Conservation (phyloP, 2,113 vertebrate species). For the Corythaeola cristata region DNA sequence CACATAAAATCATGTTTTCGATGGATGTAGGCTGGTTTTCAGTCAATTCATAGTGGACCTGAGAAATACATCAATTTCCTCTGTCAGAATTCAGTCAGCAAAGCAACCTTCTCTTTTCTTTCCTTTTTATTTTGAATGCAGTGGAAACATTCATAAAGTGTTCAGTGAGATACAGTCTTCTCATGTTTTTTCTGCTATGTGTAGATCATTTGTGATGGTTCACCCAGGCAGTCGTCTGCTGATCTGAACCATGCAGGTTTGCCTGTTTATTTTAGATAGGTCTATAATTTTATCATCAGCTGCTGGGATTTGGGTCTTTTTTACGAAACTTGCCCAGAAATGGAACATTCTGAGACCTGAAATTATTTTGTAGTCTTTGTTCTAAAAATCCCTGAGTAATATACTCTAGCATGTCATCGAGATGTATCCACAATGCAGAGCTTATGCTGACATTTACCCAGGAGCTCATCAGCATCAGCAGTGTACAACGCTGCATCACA, state of each 20-base stretch:
- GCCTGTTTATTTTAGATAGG: neutral
- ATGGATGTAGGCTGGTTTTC: neutral
- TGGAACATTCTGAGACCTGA: neutral
- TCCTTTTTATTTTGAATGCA: neutral
- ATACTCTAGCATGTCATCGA: neutral
- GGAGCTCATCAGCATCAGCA: neutral
- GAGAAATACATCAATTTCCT: neutral
- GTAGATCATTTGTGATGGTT: neutral
- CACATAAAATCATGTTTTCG: fast-evolving
- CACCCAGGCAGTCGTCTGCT: neutral
- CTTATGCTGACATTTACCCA: neutral
- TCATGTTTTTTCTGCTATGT: neutral
- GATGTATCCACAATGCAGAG: neutral
- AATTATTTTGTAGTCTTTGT: neutral
- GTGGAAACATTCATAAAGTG: neutral
- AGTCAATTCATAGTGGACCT: neutral
- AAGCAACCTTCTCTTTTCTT: neutral
- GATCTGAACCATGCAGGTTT: neutral
- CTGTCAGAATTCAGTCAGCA: neutral
- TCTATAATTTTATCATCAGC: neutral
- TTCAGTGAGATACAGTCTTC: neutral
- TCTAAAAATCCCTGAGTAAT: neutral
- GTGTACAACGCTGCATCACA: neutral
- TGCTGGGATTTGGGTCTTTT: neutral
- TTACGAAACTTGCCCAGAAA: neutral